phyloP scores from a whole-genome alignment of 2,113 vertebrate species.

The Acrocephalus kingi region DNA sequence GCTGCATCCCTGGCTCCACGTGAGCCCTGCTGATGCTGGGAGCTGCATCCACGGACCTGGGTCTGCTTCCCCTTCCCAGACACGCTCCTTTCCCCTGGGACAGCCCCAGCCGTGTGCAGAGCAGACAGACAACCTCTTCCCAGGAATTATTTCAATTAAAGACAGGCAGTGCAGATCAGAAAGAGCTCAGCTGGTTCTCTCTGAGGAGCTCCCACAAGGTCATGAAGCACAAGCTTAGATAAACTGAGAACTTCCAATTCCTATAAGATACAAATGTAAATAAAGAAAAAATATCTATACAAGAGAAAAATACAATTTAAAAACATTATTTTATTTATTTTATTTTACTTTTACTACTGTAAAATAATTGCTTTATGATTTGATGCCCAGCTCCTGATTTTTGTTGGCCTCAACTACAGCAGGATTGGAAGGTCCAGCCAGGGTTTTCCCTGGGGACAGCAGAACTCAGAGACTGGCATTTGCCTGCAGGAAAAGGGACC shows the following conservation, averaged over 20 bases:
- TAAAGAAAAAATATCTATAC: not conserved
- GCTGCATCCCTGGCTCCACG: not conserved
- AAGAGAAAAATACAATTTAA: not conserved
- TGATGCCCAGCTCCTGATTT: not conserved
- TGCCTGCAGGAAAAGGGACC: not conserved
- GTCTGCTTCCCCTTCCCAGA: not conserved
- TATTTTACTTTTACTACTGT: too few species aligned
- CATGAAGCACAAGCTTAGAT: accelerated
- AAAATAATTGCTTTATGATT: not conserved
- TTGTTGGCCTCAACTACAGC: not conserved
- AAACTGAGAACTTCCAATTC: not conserved
- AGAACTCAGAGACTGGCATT: accelerated
- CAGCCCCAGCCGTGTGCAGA: accelerated
- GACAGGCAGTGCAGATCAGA: not conserved
- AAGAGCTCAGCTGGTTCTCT: not conserved
- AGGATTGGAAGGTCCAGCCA: not conserved
- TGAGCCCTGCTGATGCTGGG: accelerated
- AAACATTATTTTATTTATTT: not conserved
- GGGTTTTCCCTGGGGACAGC: not conserved
- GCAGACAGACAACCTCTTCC: too few species aligned
- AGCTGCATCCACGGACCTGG: not conserved
- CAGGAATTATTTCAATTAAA: not conserved
- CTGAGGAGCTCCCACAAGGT: not conserved
- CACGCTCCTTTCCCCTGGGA: not conserved
- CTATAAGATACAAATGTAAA: not conserved